Evolutionary conservation across 2,888 invertebrate species (phyloP).

Genomic region (Agonopterix heracliana): DNA sequence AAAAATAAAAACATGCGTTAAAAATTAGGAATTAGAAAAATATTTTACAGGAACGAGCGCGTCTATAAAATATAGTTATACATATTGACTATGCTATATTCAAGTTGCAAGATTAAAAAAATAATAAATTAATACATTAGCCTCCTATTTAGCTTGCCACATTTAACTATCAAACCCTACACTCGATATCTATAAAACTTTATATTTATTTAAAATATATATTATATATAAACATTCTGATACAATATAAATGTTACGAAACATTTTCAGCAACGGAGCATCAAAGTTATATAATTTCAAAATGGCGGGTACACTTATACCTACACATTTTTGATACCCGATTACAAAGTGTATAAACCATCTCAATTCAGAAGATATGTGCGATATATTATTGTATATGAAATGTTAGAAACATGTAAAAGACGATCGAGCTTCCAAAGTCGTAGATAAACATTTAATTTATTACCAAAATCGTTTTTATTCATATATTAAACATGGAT

Average conservation of each 20-base stretch:
- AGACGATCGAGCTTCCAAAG: no score
- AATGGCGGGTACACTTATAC: background rate
- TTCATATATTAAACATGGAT: slow-evolving; percentile 15
- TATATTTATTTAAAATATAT: slow-evolving; percentile 27
- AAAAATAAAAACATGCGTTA: slow-evolving; percentile 8
- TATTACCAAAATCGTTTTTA: slow-evolving; percentile 2
- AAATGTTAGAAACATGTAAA: slow-evolving; percentile 1
- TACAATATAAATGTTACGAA: slow-evolving; percentile 23
- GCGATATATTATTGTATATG: slow-evolving; percentile 19
- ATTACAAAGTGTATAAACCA: background rate
- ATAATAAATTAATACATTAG: slow-evolving; percentile 35
- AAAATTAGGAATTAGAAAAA: slow-evolving; percentile 14
- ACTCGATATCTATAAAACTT: slow-evolving; percentile 27
- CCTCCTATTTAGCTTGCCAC: slow-evolving; percentile 19
- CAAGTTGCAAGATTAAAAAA: slow-evolving; percentile 26
- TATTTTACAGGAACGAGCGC: slow-evolving; percentile 39
- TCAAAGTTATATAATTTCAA: background rate
- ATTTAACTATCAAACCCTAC: slow-evolving; percentile 19
- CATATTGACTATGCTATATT: slow-evolving; percentile 15
- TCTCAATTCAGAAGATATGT: slow-evolving; percentile 27
- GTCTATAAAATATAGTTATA: slow-evolving; percentile 23
- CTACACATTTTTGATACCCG: background rate
- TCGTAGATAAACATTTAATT: slow-evolving; percentile 1
- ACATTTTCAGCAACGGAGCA: slow-evolving; percentile 1
- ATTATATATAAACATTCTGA: slow-evolving; percentile 20